Base-by-base conservation (phyloP, 2,797 vertebrate species). In the Myotis findleyi region DNA sequence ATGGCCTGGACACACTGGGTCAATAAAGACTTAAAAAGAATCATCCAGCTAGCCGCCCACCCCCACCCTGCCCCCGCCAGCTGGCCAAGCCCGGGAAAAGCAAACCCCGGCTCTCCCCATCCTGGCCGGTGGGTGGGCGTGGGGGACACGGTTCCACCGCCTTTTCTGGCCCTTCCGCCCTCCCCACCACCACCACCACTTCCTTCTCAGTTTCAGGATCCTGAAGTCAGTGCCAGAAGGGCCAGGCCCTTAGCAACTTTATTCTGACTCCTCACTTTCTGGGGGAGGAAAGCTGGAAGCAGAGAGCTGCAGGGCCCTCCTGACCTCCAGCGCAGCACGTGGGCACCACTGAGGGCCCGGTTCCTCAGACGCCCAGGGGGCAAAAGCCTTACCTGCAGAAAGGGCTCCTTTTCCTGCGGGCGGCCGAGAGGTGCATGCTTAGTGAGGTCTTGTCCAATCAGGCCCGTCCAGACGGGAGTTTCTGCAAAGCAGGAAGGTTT, bases 401-500 rank as follows among this genome's bases (percentile, higher is more conserved):
- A 14, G 11, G 6, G 20, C 4, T 23, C 8, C 73, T n/a, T 49
- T 33, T 20, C 41, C 62, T 41, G 7, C 5, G 0, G 9, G 12
- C 5, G 13, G 33, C 49, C 14, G 55, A 76, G 71, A 18, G 3
- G 55, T 72, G 13, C 59, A 68, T 8, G 49, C 75, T 82, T 55
- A 36, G 53, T 17, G 30, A 69, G 30, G 57, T 21, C 59, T 68
- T 20, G 33, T 5, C 41, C 47, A 75, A 7, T 47, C 71, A 41
- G 16, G 11, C 59, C 83, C 41, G 6, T n/a, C 20, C 75, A 62
- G 77, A 69, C 3, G 51, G 71, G 23, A 79, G 83, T 80, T 89
- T 91, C 91, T 72, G 79, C 79, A 95, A 93, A 86, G 71, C 81
- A 86, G 89, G 30, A 55, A 83, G 33, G 30, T 55, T 94, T 93